Conservation (phyloP, 2,888 invertebrate genomes). For the Apotomis capreana region DNA sequence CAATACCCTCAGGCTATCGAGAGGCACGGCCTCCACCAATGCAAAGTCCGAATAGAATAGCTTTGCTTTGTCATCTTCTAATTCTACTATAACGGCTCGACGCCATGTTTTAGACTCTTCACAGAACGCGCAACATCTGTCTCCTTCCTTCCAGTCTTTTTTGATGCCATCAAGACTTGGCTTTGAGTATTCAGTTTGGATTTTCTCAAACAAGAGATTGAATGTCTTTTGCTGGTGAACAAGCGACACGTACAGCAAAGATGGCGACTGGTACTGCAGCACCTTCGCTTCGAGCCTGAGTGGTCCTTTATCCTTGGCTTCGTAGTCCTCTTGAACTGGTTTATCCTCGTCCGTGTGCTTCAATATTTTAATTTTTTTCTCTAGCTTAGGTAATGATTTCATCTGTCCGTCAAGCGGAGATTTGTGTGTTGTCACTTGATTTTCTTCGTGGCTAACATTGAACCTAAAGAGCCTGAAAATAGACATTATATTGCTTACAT, state of each 20-base stretch:
- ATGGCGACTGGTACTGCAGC: slow-evolving; percentile 80
- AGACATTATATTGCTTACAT: too few relatives aligned
- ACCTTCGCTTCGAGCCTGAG: slow-evolving; percentile 78
- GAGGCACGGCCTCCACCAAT: slow-evolving; percentile 73
- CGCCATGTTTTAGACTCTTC: slow-evolving; percentile 84
- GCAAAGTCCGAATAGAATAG: slow-evolving; percentile 88
- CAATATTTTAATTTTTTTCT: slow-evolving; percentile 54
- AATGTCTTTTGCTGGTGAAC: slow-evolving; percentile 72
- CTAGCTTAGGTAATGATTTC: slow-evolving; percentile 44
- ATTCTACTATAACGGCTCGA: slow-evolving; percentile 79
- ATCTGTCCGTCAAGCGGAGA: slow-evolving; percentile 53
- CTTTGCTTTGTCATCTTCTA: slow-evolving; percentile 66
- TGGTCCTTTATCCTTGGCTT: slow-evolving; percentile 77
- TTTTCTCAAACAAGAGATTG: slow-evolving; percentile 73
- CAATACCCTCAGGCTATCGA: slow-evolving; percentile 77
- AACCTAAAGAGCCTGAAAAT: slow-evolving; percentile 65
- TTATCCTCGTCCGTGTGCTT: slow-evolving; percentile 48
- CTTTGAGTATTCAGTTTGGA: slow-evolving; percentile 81
- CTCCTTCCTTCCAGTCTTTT: slow-evolving; percentile 77
- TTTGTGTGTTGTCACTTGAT: slow-evolving; percentile 60
- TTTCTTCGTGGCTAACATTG: slow-evolving; percentile 57
- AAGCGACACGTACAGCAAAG: slow-evolving; percentile 84
- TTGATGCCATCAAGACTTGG: slow-evolving; percentile 52
- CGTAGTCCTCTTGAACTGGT: slow-evolving; percentile 56
- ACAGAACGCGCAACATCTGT: slow-evolving; percentile 75